phyloP scores from a whole-genome alignment of 2,888 invertebrate genomes.

The Clusia tigrina region DNA sequence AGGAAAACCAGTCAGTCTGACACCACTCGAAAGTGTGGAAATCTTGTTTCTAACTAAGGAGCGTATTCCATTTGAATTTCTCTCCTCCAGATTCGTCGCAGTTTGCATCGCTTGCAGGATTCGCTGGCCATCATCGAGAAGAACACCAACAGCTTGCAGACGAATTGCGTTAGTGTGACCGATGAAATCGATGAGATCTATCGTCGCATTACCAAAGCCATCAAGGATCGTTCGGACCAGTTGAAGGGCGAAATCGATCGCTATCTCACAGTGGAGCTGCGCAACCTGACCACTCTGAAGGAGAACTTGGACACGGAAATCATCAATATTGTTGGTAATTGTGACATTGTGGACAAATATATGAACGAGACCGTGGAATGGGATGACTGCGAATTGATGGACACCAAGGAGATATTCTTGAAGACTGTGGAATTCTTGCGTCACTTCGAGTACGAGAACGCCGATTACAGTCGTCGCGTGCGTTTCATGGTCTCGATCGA shows the following conservation, averaged over 20 bases:
- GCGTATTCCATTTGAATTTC: no score
- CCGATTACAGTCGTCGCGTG: constrained; percentile 85
- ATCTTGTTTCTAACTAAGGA: no score
- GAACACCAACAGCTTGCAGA: constrained; percentile 85
- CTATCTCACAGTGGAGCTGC: constrained; percentile 87
- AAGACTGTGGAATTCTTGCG: constrained; percentile 95
- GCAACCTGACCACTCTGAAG: constrained; percentile 85
- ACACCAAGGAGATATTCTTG: constrained; percentile 94
- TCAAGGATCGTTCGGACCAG: constrained; percentile 89
- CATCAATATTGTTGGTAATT: constrained; percentile 94
- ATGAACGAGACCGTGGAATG: constrained; percentile 90
- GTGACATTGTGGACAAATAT: constrained; percentile 94
- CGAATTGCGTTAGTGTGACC: constrained; percentile 87
- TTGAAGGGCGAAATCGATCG: constrained; percentile 90
- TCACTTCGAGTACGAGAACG: constrained; percentile 93
- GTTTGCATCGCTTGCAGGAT: constrained; percentile 88
- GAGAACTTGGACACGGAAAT: constrained; percentile 95
- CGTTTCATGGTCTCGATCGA: constrained; percentile 90
- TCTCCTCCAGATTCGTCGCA: constrained; percentile 74
- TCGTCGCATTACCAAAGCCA: constrained; percentile 83
- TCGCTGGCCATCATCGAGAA: constrained; percentile 85
- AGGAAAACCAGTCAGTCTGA: no score
- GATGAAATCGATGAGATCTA: constrained; percentile 95
- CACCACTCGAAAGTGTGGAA: no score
- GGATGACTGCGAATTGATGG: constrained; percentile 92